Percentiles rank a stretch among this genome's conserved stretches.
Evolutionary conservation across 2,113 vertebrate species (phyloP).

Genomic region (Stegastes partitus): DNA sequence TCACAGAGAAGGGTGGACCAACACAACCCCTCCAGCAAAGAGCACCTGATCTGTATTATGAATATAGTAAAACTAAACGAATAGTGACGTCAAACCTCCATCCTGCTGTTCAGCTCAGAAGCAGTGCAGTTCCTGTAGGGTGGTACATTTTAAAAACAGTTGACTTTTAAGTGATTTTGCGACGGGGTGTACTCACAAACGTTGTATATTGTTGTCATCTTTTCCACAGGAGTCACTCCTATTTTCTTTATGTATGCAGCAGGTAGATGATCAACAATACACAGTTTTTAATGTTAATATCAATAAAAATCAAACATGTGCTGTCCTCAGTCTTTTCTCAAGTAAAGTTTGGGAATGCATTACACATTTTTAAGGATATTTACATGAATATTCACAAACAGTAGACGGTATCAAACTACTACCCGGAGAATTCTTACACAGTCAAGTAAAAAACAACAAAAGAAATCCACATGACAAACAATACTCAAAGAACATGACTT

Average conservation of each 20-base stretch:
- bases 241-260: not conserved
- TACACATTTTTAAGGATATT: constrained; percentile 54
- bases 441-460: constrained; percentile 14
- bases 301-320: constrained; percentile 39
- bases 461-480: constrained; percentile 22
- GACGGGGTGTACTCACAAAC: too few species aligned
- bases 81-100: too few species aligned
- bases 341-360: constrained; percentile 58
- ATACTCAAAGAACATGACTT: constrained; percentile 28
- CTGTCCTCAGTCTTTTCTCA: constrained; percentile 7
- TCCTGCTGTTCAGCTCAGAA: too few species aligned
- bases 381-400: constrained; percentile 58
- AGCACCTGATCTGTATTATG: too few species aligned
- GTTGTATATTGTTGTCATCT: too few species aligned
- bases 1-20: too few species aligned
- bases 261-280: not conserved
- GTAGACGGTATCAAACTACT: constrained; percentile 32
- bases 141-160: too few species aligned
- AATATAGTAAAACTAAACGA: too few species aligned
- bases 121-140: too few species aligned
- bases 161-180: too few species aligned
- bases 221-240: too few species aligned
- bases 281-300: constrained; percentile 37
- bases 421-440: constrained; percentile 16
- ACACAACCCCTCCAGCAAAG: too few species aligned